Evolutionary conservation across 1,140 invertebrate genomes (phyloP).

Genomic region (Penaeus chinensis): DNA sequence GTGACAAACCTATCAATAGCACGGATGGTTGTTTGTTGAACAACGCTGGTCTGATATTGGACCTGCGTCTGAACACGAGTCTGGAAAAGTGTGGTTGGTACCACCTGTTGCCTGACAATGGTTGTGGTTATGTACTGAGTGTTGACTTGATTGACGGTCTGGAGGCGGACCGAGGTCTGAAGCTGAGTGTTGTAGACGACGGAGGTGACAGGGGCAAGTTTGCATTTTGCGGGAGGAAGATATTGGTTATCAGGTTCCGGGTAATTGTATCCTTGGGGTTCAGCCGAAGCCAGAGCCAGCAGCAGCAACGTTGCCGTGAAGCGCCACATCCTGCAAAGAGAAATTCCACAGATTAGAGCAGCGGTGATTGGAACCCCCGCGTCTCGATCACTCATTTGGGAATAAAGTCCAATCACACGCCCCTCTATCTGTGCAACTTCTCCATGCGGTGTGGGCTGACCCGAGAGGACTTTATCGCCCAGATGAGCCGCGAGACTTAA

Average conservation of each 20-base stretch:
- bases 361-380: constrained; percentile 60
- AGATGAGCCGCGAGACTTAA: constrained; percentile 49
- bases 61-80: constrained; percentile 45
- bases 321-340: constrained; percentile 58
- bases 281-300: constrained; percentile 26
- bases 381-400: constrained; percentile 59
- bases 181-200: constrained; percentile 14
- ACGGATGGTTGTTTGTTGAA: constrained; percentile 24
- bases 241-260: constrained; percentile 28
- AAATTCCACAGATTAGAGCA: constrained; percentile 59
- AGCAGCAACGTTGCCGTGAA: constrained; percentile 51
- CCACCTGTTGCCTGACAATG: constrained; percentile 39
- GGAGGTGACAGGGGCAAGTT: constrained; percentile 37
- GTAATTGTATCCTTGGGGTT: constrained; percentile 31
- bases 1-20: constrained; percentile 36
- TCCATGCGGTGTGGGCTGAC: constrained; percentile 50
- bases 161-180: constrained; percentile 36
- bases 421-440: constrained; percentile 57
- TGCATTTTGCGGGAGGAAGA: constrained; percentile 24
- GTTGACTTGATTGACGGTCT: constrained; percentile 30
- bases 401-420: constrained; percentile 62
- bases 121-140: constrained; percentile 49
- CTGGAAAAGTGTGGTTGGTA: constrained; percentile 44
- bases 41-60: constrained; percentile 49
- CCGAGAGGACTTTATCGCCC: constrained; percentile 60